Percentiles rank a stretch among this genome's conserved stretches.
These are phyloP conservation scores for Chascanopsetta lugubris DNA, from an alignment of 2,113 vertebrate genomes.

Conservation along the genomic window DNA sequence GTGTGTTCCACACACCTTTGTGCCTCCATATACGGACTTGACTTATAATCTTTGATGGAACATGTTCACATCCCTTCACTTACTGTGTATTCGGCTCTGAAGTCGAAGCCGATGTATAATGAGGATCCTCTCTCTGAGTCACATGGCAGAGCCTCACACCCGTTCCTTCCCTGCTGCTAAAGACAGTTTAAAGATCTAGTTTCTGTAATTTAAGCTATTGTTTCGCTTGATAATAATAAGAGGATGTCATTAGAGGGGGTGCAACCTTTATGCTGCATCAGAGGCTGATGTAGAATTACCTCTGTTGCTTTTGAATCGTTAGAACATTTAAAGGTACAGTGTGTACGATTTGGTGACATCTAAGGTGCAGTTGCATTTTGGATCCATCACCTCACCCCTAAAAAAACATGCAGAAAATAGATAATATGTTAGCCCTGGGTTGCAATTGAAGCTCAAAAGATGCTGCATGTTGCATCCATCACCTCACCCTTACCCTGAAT, in stretches of 20 bases:
- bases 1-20: slow-evolving; percentile 31
- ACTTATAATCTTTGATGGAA: slow-evolving; percentile 49
- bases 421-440: no score
- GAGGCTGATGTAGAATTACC: background rate
- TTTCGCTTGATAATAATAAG: slow-evolving; percentile 21
- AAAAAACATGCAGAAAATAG: no score
- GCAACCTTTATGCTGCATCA: slow-evolving; percentile 17
- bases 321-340: slow-evolving; percentile 28
- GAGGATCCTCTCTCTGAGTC: slow-evolving; percentile 32
- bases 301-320: slow-evolving; percentile 5
- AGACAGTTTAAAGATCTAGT: slow-evolving; percentile 31
- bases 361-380: no score
- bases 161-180: slow-evolving; percentile 19
- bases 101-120: slow-evolving; percentile 37
- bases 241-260: slow-evolving; percentile 15
- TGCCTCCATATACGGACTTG: slow-evolving; percentile 39
- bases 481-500: no score
- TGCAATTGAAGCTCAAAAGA: no score
- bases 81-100: slow-evolving; percentile 30
- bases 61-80: slow-evolving; percentile 17
- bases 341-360: no score
- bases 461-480: no score
- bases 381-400: no score
- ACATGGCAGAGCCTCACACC: slow-evolving; percentile 17
- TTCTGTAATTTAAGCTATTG: slow-evolving; percentile 34